Base-by-base conservation (phyloP, 1,140 invertebrate species). In the Adoxophyes honmai region DNA sequence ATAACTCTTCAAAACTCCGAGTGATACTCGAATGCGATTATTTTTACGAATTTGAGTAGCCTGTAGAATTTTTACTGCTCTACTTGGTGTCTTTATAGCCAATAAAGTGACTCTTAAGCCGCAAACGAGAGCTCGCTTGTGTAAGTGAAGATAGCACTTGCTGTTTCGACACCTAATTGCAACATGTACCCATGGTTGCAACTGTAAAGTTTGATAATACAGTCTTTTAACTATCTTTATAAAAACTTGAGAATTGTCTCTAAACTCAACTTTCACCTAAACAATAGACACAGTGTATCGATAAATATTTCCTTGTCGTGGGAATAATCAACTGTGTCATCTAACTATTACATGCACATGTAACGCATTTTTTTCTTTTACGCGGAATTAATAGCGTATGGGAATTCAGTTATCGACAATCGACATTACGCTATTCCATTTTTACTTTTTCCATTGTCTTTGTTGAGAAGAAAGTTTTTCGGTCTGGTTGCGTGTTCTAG, bases 251-350 rank as follows among this genome's bases (percentile, higher is more conserved):
- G 55, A 54, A 56, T 36, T 59, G 54, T 68, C 64, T 72, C 64
- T 66, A 60, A 54, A 3, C 21, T 75, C 72, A 84, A 84, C 81
- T 86, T 84, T 86, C 81, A 86, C 83, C 79, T 62, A 62, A 56
- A 67, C 70, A 70, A 75, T 81, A 37, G 57, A 37, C 52, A 55
- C 35, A 56, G 62, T 52, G 36, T 37, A 42, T 52, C 55, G 34
- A 11, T 53, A 64, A 68, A 55, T 60, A 64, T 67, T 65, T 68
- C 59, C 52, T 61, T 60, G 51, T 55, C 56, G 48, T 53, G 58
- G 48, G 56, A 62, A 48, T 28, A 62, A 62, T 64, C 52, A 60
- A 64, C 52, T 54, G 53, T 53, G 54, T 59, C 53, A 61, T 56
- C 51, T 28, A 28, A 28, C 21, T 44, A 44, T 56, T 48, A 28